A percentile compares a stretch with the other conserved stretches of the same genome.
Evolutionary conservation across 2,888 invertebrate species (phyloP).

Genomic region (Lochmaea crataegi): DNA sequence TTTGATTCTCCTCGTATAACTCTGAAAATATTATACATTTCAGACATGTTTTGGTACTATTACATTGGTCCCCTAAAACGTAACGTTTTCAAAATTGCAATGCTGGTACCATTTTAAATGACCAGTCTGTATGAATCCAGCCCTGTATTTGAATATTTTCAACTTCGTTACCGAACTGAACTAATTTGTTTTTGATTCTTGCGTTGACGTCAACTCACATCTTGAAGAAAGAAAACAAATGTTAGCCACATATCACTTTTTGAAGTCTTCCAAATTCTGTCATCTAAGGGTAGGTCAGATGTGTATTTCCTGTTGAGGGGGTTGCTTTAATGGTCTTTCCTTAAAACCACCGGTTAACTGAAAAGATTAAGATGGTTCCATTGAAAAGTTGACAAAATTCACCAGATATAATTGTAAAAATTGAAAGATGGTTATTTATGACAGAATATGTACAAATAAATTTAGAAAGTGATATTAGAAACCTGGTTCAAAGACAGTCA

Average conservation of each 20-base stretch:
- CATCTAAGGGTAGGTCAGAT: constrained; percentile 46
- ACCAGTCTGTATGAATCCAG: background rate
- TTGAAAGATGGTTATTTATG: no score
- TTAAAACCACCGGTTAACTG: constrained; percentile 32
- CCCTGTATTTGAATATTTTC: background rate
- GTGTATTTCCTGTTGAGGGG: constrained; percentile 51
- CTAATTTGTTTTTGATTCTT: constrained; percentile 30
- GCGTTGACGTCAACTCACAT: constrained; percentile 22
- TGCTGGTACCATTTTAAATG: no score
- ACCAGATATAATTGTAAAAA: background rate
- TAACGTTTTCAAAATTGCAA: no score
- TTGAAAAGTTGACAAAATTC: background rate
- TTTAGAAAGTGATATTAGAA: no score
- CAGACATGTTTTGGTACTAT: no score
- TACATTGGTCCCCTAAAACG: no score
- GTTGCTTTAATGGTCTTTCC: constrained; percentile 45
- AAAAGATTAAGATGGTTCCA: constrained; percentile 26
- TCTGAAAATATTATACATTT: no score
- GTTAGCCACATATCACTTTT: constrained; percentile 33
- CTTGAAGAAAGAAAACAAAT: constrained; percentile 33
- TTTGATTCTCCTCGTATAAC: no score
- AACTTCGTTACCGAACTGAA: constrained; percentile 3
- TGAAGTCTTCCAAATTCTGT: constrained; percentile 35
- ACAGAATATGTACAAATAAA: no score
- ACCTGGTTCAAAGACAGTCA: no score